Conservation (phyloP, 1,140 invertebrate genomes). For the Megalopta genalis region DNA sequence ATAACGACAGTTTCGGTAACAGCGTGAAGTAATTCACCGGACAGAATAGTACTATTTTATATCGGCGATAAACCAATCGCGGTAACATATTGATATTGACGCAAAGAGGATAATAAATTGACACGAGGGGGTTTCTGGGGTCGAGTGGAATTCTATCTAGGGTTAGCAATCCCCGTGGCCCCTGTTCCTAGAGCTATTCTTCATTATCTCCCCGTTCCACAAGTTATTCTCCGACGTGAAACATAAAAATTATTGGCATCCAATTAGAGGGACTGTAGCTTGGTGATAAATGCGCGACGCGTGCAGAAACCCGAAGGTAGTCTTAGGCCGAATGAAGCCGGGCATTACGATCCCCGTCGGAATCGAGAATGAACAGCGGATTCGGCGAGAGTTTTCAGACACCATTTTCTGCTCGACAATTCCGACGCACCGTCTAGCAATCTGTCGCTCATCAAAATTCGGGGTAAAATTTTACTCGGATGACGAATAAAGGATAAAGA, state of each 20-base stretch:
- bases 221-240: not conserved
- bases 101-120: not conserved
- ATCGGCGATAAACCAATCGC: not conserved
- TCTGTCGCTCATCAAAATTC: too few relatives aligned
- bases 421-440: not conserved
- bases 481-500: too few relatives aligned
- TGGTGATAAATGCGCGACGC: constrained; percentile 1
- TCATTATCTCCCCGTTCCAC: not conserved
- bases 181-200: constrained; percentile 10
- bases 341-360: not conserved
- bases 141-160: not conserved
- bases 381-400: not conserved
- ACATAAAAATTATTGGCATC: constrained; percentile 12
- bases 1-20: not conserved
- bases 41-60: not conserved
- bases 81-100: not conserved
- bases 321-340: not conserved
- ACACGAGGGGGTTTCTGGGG: not conserved
- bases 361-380: not conserved
- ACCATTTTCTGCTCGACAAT: not conserved
- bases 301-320: not conserved
- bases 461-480: too few relatives aligned
- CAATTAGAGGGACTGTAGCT: constrained; percentile 8
- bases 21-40: not conserved
- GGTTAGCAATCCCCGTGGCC: not conserved